These are phyloP conservation scores for Mesoligia furuncula DNA, from an alignment of 2,888 invertebrate species.

Conservation along the genomic window DNA sequence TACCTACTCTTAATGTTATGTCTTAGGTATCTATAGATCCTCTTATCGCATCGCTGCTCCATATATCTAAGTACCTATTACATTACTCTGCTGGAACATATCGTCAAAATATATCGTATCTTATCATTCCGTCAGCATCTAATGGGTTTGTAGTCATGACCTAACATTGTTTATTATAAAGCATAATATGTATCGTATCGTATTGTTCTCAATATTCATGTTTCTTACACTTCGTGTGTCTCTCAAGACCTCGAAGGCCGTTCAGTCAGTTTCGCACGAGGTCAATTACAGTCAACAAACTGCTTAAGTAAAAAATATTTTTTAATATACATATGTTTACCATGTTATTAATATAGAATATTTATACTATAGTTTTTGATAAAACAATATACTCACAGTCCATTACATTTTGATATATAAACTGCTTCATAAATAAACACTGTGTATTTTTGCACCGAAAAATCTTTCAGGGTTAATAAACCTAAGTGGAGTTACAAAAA, in stretches of 20 bases:
- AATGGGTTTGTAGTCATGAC: constrained; percentile 3
- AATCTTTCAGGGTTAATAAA: background rate
- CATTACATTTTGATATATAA: background rate
- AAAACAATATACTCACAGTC: background rate
- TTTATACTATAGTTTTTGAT: background rate
- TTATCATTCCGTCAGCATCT: constrained; percentile 23
- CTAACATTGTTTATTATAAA: constrained; percentile 19
- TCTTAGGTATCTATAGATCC: background rate
- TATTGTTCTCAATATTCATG: constrained; percentile 6
- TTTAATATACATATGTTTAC: too few species aligned
- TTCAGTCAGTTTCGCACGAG: constrained; percentile 31
- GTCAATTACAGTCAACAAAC: constrained; percentile 40
- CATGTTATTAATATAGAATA: background rate
- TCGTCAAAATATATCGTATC: background rate
- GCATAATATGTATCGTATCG: background rate
- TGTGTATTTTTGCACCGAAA: background rate
- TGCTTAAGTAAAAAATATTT: constrained; percentile 7
- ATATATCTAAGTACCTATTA: background rate
- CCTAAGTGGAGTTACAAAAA: background rate
- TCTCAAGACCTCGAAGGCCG: constrained; percentile 24
- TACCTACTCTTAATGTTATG: background rate
- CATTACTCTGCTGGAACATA: background rate
- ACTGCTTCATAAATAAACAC: background rate
- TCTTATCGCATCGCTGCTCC: background rate
- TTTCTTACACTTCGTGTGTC: constrained; percentile 32